phyloP scores from a whole-genome alignment of 1,140 invertebrate species.

The Drosophila kepulauana region DNA sequence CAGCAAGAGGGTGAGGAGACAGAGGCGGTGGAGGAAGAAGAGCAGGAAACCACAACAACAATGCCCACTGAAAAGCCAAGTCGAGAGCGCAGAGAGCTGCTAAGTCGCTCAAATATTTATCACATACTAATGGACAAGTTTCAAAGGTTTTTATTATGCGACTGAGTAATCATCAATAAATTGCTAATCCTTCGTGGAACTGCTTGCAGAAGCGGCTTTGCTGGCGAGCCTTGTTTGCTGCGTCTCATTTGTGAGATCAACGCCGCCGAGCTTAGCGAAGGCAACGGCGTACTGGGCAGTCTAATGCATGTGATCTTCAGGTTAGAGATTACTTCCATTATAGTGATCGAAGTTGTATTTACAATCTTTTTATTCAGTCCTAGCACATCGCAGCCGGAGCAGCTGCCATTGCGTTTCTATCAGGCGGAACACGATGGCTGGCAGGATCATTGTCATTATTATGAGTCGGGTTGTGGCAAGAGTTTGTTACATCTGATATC shows the following conservation, averaged over 20 bases:
- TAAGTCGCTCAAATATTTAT: slow-evolving; percentile 74
- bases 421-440: slow-evolving; percentile 86
- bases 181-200: neutral
- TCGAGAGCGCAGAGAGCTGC: slow-evolving; percentile 49
- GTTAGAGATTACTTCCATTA: slow-evolving; percentile 21
- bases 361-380: slow-evolving; percentile 81
- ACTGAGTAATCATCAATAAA: neutral
- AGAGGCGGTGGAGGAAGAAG: slow-evolving; percentile 5
- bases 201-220: slow-evolving; percentile 63
- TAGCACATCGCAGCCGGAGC: slow-evolving; percentile 86
- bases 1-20: neutral
- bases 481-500: slow-evolving; percentile 74
- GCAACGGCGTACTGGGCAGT: slow-evolving; percentile 77
- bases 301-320: slow-evolving; percentile 75
- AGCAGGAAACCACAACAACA: neutral
- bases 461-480: slow-evolving; percentile 73
- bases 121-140: slow-evolving; percentile 74
- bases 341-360: neutral
- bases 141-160: slow-evolving; percentile 46
- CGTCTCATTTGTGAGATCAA: slow-evolving; percentile 77
- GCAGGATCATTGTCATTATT: slow-evolving; percentile 81
- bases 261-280: slow-evolving; percentile 61
- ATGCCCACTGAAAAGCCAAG: neutral
- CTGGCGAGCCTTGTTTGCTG: slow-evolving; percentile 70
- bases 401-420: slow-evolving; percentile 86